Percentiles rank a stretch among this genome's conserved stretches.
phyloP scores from a whole-genome alignment of 2,797 vertebrate genomes.

The Hippocampus kuda region DNA sequence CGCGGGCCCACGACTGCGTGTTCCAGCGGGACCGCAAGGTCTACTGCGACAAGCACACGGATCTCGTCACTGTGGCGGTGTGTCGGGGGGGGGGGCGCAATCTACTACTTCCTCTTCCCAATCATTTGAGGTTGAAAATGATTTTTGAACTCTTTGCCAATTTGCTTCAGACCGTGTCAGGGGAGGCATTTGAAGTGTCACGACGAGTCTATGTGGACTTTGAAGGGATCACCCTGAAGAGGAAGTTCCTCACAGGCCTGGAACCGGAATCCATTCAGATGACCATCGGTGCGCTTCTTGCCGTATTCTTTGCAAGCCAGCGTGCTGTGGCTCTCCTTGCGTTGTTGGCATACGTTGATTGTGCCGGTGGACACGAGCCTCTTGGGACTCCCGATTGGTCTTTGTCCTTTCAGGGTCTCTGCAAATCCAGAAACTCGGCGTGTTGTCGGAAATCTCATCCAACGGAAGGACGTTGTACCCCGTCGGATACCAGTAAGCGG shows the following conservation, averaged over 20 bases:
- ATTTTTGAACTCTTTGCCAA: neutral
- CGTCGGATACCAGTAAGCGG: conserved; percentile 86
- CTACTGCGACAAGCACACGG: conserved; percentile 79
- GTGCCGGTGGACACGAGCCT: neutral
- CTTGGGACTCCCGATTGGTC: neutral
- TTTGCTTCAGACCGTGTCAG: conserved; percentile 64
- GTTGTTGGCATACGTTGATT: neutral
- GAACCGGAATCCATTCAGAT: conserved; percentile 82
- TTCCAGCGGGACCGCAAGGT: conserved; percentile 89
- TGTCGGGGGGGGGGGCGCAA: too few relatives aligned
- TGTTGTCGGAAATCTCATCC: conserved; percentile 78
- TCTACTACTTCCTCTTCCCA: neutral
- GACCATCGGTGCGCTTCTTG: conserved; percentile 75
- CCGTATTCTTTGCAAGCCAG: neutral
- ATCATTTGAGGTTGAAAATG: too few relatives aligned
- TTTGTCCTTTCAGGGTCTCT: conserved; percentile 68
- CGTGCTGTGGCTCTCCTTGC: neutral
- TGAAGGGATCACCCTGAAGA: conserved; percentile 82
- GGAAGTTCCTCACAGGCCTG: conserved; percentile 84
- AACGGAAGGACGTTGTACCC: conserved; percentile 80
- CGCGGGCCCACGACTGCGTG: conserved; percentile 76
- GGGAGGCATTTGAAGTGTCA: conserved; percentile 76
- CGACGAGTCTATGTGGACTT: conserved; percentile 86
- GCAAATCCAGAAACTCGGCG: conserved; percentile 78
- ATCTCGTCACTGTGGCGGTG: conserved; percentile 78